phyloP scores from a whole-genome alignment of 2,113 vertebrate genomes.

The Pyxicephalus adspersus region DNA sequence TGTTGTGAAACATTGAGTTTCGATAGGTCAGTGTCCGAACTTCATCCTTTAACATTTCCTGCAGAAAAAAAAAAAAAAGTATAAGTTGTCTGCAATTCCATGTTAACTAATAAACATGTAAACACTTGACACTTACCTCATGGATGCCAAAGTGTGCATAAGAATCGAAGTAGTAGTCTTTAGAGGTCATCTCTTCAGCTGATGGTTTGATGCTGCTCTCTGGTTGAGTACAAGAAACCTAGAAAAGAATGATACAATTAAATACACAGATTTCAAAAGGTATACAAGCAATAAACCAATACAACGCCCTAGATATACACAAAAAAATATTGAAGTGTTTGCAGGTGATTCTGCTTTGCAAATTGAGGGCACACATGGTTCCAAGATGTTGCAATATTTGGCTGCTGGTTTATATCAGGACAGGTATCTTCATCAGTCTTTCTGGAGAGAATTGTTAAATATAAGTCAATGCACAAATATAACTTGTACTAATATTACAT shows the following conservation, averaged over 20 bases:
- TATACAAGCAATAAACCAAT: too few relatives aligned
- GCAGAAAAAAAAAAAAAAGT: background rate
- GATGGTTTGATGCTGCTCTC: constrained; percentile 85
- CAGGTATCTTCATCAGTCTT: too few relatives aligned
- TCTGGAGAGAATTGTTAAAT: too few relatives aligned
- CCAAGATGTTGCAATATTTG: too few relatives aligned
- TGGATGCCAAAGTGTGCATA: constrained; percentile 95
- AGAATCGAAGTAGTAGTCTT: constrained; percentile 95
- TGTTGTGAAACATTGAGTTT: constrained; percentile 95
- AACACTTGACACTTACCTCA: constrained; percentile 73
- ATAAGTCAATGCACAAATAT: too few relatives aligned
- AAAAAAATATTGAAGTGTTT: too few relatives aligned
- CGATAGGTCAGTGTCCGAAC: constrained; percentile 91
- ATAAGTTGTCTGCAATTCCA: background rate
- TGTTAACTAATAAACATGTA: background rate
- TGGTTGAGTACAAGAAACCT: constrained; percentile 80
- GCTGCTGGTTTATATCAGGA: too few relatives aligned
- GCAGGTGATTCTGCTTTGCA: too few relatives aligned
- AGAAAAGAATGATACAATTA: background rate
- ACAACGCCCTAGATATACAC: too few relatives aligned
- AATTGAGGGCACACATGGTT: too few relatives aligned
- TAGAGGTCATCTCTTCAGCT: constrained; percentile 93
- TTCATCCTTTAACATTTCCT: constrained; percentile 96
- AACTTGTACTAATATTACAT: too few relatives aligned
- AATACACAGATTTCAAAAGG: background rate